Percentiles rank a stretch among this genome's conserved stretches.
phyloP scores from a whole-genome alignment of 2,888 invertebrate species.

The Stenoptilia bipunctidactyla region DNA sequence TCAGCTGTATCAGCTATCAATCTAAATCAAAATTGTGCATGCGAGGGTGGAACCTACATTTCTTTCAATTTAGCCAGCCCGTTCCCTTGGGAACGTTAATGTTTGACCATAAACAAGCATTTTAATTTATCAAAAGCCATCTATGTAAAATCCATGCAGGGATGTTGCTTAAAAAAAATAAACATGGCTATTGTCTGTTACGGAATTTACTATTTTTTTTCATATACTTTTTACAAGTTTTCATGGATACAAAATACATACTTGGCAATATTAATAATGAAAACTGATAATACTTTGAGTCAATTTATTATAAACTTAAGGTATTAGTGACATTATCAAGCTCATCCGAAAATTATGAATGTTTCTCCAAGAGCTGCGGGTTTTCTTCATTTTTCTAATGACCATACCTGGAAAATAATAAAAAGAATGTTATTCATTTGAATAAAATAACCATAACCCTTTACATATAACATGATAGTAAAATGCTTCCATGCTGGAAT shows the following conservation, averaged over 20 bases:
- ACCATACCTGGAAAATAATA: constrained; percentile 57
- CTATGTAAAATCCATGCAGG: too few relatives aligned
- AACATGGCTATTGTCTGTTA: constrained; percentile 23
- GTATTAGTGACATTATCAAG: constrained; percentile 41
- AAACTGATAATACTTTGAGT: constrained; percentile 37
- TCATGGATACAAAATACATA: constrained; percentile 22
- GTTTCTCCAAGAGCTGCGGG: constrained; percentile 9
- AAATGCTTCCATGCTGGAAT: too few relatives aligned
- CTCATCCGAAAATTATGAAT: constrained; percentile 17
- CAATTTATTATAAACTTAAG: constrained; percentile 50
- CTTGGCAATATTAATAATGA: constrained; percentile 42
- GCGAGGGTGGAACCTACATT: too few relatives aligned
- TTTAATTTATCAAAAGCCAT: too few relatives aligned
- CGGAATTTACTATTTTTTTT: constrained; percentile 42
- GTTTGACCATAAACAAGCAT: too few relatives aligned
- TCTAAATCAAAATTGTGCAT: too few relatives aligned
- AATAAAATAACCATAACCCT: too few relatives aligned
- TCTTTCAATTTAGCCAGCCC: too few relatives aligned
- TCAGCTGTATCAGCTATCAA: too few relatives aligned
- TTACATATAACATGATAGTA: too few relatives aligned
- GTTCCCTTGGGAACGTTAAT: too few relatives aligned
- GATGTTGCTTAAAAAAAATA: constrained; percentile 23
- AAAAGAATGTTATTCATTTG: too few relatives aligned
- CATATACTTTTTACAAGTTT: constrained; percentile 30
- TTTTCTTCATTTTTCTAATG: constrained; percentile 38